These are phyloP conservation scores for Monoplex corrugatus DNA, from an alignment of 2,888 invertebrate species.

Conservation along the genomic window DNA sequence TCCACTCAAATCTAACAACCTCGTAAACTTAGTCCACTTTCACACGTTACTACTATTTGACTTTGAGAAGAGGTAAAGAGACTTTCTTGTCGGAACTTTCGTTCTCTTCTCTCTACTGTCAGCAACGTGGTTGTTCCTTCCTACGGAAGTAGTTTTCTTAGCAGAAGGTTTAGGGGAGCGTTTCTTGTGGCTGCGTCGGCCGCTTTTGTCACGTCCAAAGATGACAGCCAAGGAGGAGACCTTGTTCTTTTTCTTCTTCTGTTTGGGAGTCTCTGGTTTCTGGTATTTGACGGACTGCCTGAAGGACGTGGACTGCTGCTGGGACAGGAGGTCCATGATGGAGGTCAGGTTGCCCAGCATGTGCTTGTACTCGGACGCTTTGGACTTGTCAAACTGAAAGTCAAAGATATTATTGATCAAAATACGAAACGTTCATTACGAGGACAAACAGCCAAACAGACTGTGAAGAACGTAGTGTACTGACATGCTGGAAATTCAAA, in stretches of 20 bases:
- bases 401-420: background rate
- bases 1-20: too few relatives aligned
- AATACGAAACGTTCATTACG: too few relatives aligned
- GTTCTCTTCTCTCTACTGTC: background rate
- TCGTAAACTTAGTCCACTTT: background rate
- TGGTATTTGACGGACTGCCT: constrained; percentile 65
- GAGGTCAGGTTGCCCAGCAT: constrained; percentile 62
- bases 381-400: constrained; percentile 61
- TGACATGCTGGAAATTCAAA: too few relatives aligned
- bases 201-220: constrained; percentile 64
- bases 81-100: background rate
- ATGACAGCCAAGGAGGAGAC: constrained; percentile 70
- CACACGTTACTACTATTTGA: constrained; percentile 23
- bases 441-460: too few relatives aligned
- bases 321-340: constrained; percentile 68
- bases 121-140: background rate
- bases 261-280: constrained; percentile 56
- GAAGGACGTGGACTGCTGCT: constrained; percentile 71
- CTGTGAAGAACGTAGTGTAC: too few relatives aligned
- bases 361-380: constrained; percentile 61
- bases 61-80: constrained; percentile 21
- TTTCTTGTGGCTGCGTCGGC: constrained; percentile 5
- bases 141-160: background rate
- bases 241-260: constrained; percentile 56
- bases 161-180: constrained; percentile 25